Base-by-base conservation (phyloP, 2,888 invertebrate genomes). In the Ashinkailepas kermadecensis region DNA sequence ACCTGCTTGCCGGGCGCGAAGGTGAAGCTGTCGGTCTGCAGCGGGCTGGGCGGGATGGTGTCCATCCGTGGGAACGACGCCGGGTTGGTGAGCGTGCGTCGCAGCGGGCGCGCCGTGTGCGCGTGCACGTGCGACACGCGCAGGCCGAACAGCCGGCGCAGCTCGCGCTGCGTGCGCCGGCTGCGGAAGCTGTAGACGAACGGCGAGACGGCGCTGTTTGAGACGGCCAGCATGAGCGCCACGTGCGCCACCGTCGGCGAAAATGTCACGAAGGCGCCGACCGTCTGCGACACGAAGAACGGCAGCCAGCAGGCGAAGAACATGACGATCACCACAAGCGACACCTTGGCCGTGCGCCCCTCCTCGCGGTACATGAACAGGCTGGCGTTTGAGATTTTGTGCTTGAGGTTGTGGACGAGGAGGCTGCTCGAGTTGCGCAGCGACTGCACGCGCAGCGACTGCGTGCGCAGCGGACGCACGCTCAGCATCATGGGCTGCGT, bases 321-420 rank as follows among this genome's bases (percentile, higher is more conserved):
- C 88, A 94, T 92, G 65, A 93, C 90, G 86, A 93, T 91, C 84
- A 94, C 94, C 83, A 94, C 87, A 80, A 92, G 92, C 86, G 95
- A 95, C 81, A 96, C 94, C 84, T 95, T 92, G 13, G 95, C 96
- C 3, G 96, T 95, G 84, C 95, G 91, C 85, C 95, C 94, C 88
- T 96, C 96, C 87, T 96, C 96, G 81, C 95, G 90, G 87, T 95
- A 94, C 86, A 93, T 91, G 88, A 95, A 94, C 83, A 94, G 89
- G 79, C 94, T 93, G 59, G 94, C 94, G 86, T 95, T 94, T 83
- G 95, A 94, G 84, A 95, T 93, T 81, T 94, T 91, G 87, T 93
- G 92, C 82, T 93, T 91, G 84, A 95, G 88, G 81, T 92, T 92
- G 83, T 92, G 92, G n/a, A 85, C 85, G 86, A 94, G 93, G 86